A percentile compares a stretch with the other conserved stretches of the same genome.
Evolutionary conservation across 2,113 vertebrate species (phyloP).

Genomic region (Pycnonotus jocosus): DNA sequence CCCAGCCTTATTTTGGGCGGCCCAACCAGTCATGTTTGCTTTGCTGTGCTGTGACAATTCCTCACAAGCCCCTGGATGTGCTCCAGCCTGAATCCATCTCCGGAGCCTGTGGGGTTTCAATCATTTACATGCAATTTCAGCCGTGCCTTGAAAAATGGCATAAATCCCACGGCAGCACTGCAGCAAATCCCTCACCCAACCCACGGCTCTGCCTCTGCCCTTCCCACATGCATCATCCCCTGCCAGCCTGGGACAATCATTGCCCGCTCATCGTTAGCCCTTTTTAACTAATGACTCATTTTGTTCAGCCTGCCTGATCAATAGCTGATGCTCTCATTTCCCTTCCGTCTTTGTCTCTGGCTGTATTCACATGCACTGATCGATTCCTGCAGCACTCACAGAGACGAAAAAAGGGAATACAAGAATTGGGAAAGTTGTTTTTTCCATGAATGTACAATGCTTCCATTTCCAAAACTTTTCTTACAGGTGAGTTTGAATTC

Average conservation of each 20-base stretch:
- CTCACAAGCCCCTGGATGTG: background rate
- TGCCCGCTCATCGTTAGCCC: background rate
- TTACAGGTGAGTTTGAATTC: background rate
- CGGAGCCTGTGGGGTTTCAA: background rate
- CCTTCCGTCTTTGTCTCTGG: background rate
- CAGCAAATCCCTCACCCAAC: background rate
- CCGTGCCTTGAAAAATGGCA: background rate
- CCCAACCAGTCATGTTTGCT: background rate
- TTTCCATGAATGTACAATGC: background rate
- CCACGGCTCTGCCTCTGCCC: background rate
- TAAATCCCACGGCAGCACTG: background rate
- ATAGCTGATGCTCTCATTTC: background rate
- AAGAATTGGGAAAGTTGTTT: background rate
- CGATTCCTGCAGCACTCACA: background rate
- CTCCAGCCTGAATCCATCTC: background rate
- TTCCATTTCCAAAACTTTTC: background rate
- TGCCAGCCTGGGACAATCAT: background rate
- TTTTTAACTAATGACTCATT: background rate
- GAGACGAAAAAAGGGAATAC: background rate
- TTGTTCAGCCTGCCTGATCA: background rate
- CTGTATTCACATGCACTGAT: accelerated
- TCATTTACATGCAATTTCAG: background rate
- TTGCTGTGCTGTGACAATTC: background rate
- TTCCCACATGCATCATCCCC: background rate
- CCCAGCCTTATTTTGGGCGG: background rate